Conservation (phyloP, 2,113 vertebrate genomes). For the Corythaixoides concolor region DNA sequence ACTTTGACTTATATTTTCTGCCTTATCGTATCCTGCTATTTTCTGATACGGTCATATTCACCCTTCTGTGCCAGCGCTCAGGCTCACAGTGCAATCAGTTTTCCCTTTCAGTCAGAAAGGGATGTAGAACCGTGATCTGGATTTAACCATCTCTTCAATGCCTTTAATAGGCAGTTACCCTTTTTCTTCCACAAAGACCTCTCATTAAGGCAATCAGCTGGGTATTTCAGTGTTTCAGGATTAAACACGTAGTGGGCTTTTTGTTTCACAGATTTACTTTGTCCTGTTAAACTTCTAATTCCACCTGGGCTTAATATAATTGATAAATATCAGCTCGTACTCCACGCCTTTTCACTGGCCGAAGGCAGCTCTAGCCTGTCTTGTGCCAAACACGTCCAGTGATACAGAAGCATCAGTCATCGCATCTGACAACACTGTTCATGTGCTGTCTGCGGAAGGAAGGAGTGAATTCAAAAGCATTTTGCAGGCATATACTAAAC, state of each 20-base stretch:
- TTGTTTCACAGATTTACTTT: conserved; percentile 10
- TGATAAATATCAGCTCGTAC: neutral
- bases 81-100: neutral
- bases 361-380: neutral
- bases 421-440: neutral
- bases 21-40: neutral
- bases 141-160: neutral
- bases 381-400: neutral
- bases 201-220: neutral
- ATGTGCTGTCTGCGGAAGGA: neutral
- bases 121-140: neutral
- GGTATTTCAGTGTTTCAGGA: conserved; percentile 1
- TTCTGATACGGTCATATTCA: neutral
- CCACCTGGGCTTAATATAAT: neutral
- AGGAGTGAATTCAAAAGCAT: neutral
- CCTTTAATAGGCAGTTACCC: neutral
- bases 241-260: neutral
- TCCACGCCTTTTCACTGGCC: neutral
- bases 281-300: neutral
- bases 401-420: neutral
- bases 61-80: neutral
- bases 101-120: neutral
- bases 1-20: neutral
- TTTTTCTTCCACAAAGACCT: neutral
- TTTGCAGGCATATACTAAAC: neutral